Evolutionary conservation across 1,140 invertebrate genomes (phyloP), one percentile per base, ranked within the genome.

Genomic region (Leptinotarsa lineolata): DNA sequence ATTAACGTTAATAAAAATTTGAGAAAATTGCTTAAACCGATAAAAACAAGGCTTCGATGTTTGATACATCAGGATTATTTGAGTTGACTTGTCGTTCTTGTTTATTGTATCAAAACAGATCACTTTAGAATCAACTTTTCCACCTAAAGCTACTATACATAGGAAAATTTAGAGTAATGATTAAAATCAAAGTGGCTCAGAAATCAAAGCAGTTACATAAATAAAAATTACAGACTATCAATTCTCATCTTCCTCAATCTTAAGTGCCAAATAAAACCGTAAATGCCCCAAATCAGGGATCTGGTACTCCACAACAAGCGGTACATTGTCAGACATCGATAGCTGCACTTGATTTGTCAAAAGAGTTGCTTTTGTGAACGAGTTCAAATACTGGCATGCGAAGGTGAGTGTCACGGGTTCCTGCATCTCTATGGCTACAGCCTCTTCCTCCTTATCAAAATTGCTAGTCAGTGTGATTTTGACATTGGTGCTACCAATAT

Each of bases 261-360:
- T 99, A 20, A 98, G 98, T 61, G 98, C 98, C 78, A 99, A 87
- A 85, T 99, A 99, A 87, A 98, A 99, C 66, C 97, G 91, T 80
- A 99, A 94, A 81, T 97, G 94, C 0, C 98, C 98, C 81, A 98
- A 93, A 72, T 98, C 96, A 72, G 91, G 94, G 82, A 99, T 97
- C 82, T 93, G 93, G 85, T 99, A 99, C 87, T 99, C 97, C 22
- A 99, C 97, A 71, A 99, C 97, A 79, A 99, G 85, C 20, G 98
- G 98, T 12, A 99, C 96, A 86, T 99, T 96, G 64, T 94, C 92
- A 11, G 95, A 98, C 93, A 99, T 95, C 0, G 95, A 98, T 3
- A 99, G 85, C 80, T 92, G 90, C n/a, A 96, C 94, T 89, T 94
- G 92, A 59, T 89, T 84, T 76, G 95, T 94, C 0, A 99, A 87